phyloP scores from a whole-genome alignment of 2,113 vertebrate genomes.

The Malaclemys terrapin region DNA sequence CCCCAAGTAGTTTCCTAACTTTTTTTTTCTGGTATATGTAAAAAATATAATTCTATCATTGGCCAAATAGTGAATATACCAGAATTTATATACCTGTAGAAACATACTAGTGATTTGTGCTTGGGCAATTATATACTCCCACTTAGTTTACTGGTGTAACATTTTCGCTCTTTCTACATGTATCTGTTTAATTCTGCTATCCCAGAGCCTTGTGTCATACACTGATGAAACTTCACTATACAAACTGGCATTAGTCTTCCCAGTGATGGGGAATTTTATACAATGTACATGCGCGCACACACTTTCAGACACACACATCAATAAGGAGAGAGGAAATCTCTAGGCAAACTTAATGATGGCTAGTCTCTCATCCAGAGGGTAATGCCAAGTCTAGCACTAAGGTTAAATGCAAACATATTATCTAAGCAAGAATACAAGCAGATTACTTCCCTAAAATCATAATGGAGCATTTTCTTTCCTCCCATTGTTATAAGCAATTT shows the following conservation, averaged over 20 bases:
- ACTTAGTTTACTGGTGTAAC: neutral
- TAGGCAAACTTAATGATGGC: neutral
- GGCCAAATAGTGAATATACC: neutral
- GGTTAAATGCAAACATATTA: neutral
- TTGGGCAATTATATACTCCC: neutral
- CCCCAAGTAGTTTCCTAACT: neutral
- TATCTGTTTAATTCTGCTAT: neutral
- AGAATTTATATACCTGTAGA: neutral
- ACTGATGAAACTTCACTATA: neutral
- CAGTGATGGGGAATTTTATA: neutral
- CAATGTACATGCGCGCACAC: rapidly evolving
- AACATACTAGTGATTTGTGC: neutral
- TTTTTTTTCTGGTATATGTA: neutral
- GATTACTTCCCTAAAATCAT: neutral
- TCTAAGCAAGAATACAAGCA: neutral
- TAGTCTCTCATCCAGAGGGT: neutral
- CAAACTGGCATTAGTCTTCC: neutral
- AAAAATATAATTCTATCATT: neutral
- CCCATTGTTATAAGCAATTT: neutral
- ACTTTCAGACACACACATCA: neutral
- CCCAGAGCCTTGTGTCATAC: neutral
- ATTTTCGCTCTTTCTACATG: neutral
- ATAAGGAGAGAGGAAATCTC: neutral
- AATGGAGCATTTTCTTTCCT: neutral
- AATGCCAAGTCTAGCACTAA: neutral